These are phyloP conservation scores for Malthinus flaveolus DNA, from an alignment of 2,888 invertebrate genomes.

Conservation along the genomic window DNA sequence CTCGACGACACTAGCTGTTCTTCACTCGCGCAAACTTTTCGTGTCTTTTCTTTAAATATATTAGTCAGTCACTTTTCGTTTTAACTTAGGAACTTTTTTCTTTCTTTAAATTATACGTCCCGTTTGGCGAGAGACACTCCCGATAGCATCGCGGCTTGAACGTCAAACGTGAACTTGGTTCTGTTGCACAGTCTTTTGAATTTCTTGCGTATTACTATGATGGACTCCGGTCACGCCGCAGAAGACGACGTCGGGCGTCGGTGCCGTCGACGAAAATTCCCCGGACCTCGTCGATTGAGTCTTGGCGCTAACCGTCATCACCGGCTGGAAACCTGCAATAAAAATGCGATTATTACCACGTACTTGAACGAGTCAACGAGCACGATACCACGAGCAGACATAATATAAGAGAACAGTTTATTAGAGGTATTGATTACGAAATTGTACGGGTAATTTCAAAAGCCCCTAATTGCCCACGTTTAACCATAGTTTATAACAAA, in stretches of 20 bases:
- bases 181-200: conserved; percentile 45
- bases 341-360: conserved; percentile 3
- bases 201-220: conserved; percentile 40
- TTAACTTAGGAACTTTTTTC: conserved; percentile 53
- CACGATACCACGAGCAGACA: conserved; percentile 17
- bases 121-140: conserved; percentile 59
- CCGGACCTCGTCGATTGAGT: conserved; percentile 45
- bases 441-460: conserved; percentile 35
- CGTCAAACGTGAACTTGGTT: conserved; percentile 69
- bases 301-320: conserved; percentile 57
- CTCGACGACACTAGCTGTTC: conserved; percentile 27
- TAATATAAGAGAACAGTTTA: conserved; percentile 37
- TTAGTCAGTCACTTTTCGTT: conserved; percentile 27
- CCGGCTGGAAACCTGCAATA: conserved; percentile 62
- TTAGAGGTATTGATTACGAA: conserved; percentile 38
- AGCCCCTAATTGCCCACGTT: conserved; percentile 39
- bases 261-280: conserved; percentile 30
- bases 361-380: conserved; percentile 3
- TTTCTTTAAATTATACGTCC: conserved; percentile 42
- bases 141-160: conserved; percentile 63
- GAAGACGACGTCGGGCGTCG: conserved; percentile 49
- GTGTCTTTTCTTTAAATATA: neutral
- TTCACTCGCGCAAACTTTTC: conserved; percentile 24
- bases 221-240: conserved; percentile 41
- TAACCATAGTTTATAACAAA: conserved; percentile 35